Base-by-base conservation (phyloP, 2,888 invertebrate species). In the Rotaria sp. region DNA sequence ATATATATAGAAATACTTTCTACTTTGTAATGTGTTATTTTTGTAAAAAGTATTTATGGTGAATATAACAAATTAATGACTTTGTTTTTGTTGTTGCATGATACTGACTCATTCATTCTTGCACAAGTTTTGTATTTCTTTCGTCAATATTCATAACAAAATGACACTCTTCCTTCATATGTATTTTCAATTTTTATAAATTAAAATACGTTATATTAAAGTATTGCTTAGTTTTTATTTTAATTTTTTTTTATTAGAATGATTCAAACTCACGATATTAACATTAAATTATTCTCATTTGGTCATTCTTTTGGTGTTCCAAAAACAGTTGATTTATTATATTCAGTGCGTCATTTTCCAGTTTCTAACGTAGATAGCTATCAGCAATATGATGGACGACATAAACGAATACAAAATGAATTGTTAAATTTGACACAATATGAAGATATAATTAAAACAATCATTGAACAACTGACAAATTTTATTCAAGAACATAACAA, bases 381-480 rank as follows among this genome's bases (percentile, higher is more conserved):
- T 45, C 80, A 80, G 18, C 24, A 45, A 13, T 80, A 80, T 24
- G 80, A 80, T 80, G 80, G 80, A 45, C 41, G 45, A 26, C 26
- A 45, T 45, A 35, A 45, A 45, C 41, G 80, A 13, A 80, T 80
- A 15, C 80, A 80, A 80, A 80, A 80, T 45, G 80, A 80, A 80
- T 45, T 80, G 7, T 80, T 80, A 80, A 3, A 15, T 41, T 26
- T 80, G 15, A 1, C 26, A 1, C 45, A 80, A 80, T 80, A 80
- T 45, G 26, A 80, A 45, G 11, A 24, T 26, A 4, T 80, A 4
- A 26, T 80, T 18, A n/a, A 80, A 80, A 13, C 26, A 2, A 80
- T 80, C n/a, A 26, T 13, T 5, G 45, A 80, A 13, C 80, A 80
- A 80, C 2, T 80, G 4, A 26, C 8, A 10, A 55, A 26, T 26